Base-by-base conservation (phyloP, 2,113 vertebrate species). In the Chrysemys picta region DNA sequence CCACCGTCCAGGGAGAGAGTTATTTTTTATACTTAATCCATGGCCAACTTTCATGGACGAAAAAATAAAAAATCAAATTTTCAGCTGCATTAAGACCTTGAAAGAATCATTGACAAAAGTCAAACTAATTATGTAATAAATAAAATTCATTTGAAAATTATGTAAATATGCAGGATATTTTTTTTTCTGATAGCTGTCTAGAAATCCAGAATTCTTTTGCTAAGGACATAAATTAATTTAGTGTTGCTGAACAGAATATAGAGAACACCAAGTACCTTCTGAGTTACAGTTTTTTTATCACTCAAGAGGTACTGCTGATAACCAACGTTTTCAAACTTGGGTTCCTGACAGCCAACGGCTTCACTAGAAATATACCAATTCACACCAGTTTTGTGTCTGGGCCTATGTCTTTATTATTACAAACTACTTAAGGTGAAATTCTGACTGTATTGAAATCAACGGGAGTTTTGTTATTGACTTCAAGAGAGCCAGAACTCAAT, bases 91-190 rank as follows among this genome's bases (percentile, higher is more conserved):
- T 17, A 59, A 80, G 5, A 3, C 85, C 52, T 27, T 76, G 27
- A 88, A 92, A 82, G 14, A 52, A 45, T 38, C 7, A 57, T 87
- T 85, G 17, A 47, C 79, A 52, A 80, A 94, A 93, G 2, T 93
- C 84, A 91, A 88, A 62, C 9, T 69, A 47, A 24, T 69, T 86
- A 59, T 2, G 2, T 31, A 85, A 84, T 24, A 82, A 3, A 76
- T 53, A 82, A 2, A 76, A 22, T 91, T 86, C 13, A 53, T 8
- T 5, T 92, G 14, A 4, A 91, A 85, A 42, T 8, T 25, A 38
- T 0, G 4, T 62, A 54, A 9, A 84, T 42, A 52, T 47, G 5
- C 78, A 87, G 80, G 87, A 24, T 2, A 85, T 57, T 8, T 31
- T 47, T 76, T 1, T 10, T 80, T 69, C 45, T 4, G 1, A 8